Percentiles rank a stretch among this genome's conserved stretches.
Conservation (phyloP, 92 coral and sea anemone species). For the Paramuricea clavata region DNA sequence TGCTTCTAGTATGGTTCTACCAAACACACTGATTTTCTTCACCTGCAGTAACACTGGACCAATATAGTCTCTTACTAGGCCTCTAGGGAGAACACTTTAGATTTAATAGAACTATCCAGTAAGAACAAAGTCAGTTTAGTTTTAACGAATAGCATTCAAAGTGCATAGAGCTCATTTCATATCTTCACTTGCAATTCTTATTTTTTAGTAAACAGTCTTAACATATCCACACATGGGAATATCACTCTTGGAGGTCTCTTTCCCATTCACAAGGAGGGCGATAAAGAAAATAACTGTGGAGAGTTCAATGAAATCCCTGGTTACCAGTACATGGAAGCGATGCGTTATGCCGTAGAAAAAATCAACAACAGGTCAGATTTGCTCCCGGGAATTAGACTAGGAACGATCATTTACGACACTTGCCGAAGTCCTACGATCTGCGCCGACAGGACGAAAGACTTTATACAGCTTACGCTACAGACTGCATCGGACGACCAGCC, state of each 20-base stretch:
- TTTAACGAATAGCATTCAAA: too few relatives aligned
- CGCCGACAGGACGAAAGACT: conserved; percentile 92
- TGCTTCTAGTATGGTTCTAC: too few relatives aligned
- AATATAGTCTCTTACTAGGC: too few relatives aligned
- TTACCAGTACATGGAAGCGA: conserved; percentile 89
- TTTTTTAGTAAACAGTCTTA: neutral
- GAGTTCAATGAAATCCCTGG: conserved; percentile 85
- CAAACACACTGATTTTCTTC: too few relatives aligned
- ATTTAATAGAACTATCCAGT: too few relatives aligned
- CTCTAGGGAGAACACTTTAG: too few relatives aligned
- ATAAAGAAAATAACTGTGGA: conserved; percentile 87
- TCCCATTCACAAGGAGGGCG: conserved; percentile 81
- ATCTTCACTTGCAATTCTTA: neutral
- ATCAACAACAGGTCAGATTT: conserved; percentile 82
- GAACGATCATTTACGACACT: conserved; percentile 91
- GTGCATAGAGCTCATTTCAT: too few relatives aligned
- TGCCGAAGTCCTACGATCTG: conserved; percentile 96
- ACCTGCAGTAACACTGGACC: too few relatives aligned
- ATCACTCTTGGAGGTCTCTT: conserved; percentile 87
- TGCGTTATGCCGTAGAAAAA: conserved; percentile 87
- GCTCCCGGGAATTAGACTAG: conserved; percentile 84
- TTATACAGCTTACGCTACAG: conserved; percentile 78
- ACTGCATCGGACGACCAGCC: neutral
- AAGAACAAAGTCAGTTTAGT: too few relatives aligned
- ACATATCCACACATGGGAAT: conserved; percentile 68